Conservation (phyloP, 2,113 vertebrate species). For the Synodontis membranacea region DNA sequence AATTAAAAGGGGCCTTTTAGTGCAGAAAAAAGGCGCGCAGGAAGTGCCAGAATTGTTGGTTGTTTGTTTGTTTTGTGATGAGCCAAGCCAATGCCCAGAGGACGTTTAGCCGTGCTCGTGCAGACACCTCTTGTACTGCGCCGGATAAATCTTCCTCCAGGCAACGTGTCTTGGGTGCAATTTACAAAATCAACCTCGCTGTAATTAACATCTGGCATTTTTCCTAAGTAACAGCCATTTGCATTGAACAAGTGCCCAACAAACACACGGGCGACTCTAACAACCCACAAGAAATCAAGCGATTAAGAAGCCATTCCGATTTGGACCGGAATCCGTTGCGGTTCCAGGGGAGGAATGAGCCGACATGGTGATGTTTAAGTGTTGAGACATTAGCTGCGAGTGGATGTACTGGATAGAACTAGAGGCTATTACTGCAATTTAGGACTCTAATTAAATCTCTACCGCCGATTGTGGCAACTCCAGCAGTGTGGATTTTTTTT, state of each 20-base stretch:
- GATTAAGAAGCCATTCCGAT: constrained; percentile 48
- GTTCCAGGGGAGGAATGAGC: constrained; percentile 40
- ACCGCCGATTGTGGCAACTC: constrained; percentile 18
- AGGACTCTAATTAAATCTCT: constrained; percentile 32
- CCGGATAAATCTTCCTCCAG: constrained; percentile 66
- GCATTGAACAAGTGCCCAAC: constrained; percentile 59
- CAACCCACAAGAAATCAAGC: constrained; percentile 42
- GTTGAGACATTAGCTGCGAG: constrained; percentile 36
- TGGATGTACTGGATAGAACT: constrained; percentile 18
- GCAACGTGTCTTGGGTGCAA: constrained; percentile 68
- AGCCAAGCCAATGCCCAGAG: constrained; percentile 61
- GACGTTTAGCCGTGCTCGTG: constrained; percentile 53
- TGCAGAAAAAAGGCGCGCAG: constrained; percentile 33
- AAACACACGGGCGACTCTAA: constrained; percentile 48
- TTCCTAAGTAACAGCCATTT: constrained; percentile 65
- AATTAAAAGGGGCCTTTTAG: constrained; percentile 43
- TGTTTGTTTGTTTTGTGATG: constrained; percentile 64
- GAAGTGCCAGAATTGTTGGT: constrained; percentile 58
- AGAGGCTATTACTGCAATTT: constrained; percentile 30
- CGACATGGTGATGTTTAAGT: constrained; percentile 35
- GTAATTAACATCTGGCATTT: constrained; percentile 70
- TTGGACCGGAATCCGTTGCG: constrained; percentile 38
- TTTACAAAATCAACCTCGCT: constrained; percentile 71
- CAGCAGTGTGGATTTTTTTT: constrained; percentile 24
- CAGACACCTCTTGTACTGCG: constrained; percentile 61